Base-by-base conservation (phyloP, 2,113 vertebrate species). In the Athene noctua region DNA sequence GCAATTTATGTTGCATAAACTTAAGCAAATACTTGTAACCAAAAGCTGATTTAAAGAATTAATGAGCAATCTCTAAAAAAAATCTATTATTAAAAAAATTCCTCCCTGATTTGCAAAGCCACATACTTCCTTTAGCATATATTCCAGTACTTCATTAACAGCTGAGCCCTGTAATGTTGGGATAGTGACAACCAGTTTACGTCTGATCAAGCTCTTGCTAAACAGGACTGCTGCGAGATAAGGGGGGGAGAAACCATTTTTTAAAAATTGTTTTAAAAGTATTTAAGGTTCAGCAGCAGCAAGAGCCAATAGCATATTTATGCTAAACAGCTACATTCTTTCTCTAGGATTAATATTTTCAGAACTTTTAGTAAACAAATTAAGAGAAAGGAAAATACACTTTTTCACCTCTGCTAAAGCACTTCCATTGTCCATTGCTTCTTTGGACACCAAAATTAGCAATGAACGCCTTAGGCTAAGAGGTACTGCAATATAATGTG, bases 21-120 rank as follows among this genome's bases (percentile, higher is more conserved):
- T 96, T 92, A 86, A 89, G 93, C 78, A 96, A 96, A 96, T 81
- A 85, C 83, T 92, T 96, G 80, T 90, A 94, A 92, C 87, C 73
- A 87, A 92, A 91, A 79, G 68, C 68, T 40, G 83, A 92, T 95
- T 87, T 95, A 94, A 96, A 65, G 87, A 95, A 94, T 91, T 97
- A 96, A 94, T 89, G 84, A 96, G 78, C 70, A 92, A 94, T 90
- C 54, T 59, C 77, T 65, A 96, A 92, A 95, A 85, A 95, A 96
- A 91, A 79, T 92, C 42, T 79, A 57, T 38, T 87, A 75, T 61
- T 75, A 95, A 89, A 92, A 85, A 74, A 94, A 81, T 49, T 70
- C 61, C 57, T 74, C 68, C 23, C 36, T 65, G 52, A 75, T 70
- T 73, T 92, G 47, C 84, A 87, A 85, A 91, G 73, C 47, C 86